Conservation (phyloP, 2,797 vertebrate genomes). For the Triplophysa bombifrons region DNA sequence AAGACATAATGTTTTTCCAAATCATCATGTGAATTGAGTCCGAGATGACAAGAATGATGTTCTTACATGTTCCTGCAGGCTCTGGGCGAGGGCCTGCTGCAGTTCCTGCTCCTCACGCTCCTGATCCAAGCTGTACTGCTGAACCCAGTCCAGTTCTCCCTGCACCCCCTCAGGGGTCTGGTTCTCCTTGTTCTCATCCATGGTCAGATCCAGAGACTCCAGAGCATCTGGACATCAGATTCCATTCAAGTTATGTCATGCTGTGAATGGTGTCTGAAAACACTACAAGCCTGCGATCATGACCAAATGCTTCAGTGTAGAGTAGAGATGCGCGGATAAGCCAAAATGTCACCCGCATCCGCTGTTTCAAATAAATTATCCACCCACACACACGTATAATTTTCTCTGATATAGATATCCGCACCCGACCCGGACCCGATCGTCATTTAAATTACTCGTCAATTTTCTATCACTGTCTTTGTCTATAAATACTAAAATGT, state of each 20-base stretch:
- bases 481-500: too few relatives aligned
- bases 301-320: not conserved
- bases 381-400: too few relatives aligned
- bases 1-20: not conserved
- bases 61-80: conserved; percentile 94
- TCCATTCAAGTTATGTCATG: not conserved
- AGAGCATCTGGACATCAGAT: conserved; percentile 66
- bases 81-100: conserved; percentile 95
- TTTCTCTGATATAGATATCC: too few relatives aligned
- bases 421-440: too few relatives aligned
- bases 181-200: conserved; percentile 99
- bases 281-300: not conserved
- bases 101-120: conserved; percentile 97
- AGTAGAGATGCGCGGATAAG: too few relatives aligned
- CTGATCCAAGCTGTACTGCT: conserved; percentile 91
- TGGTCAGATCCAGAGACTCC: conserved; percentile 83
- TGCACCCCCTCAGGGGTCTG: conserved; percentile 91
- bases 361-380: too few relatives aligned
- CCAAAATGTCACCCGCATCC: too few relatives aligned
- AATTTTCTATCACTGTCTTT: too few relatives aligned
- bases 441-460: too few relatives aligned
- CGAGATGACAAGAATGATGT: not conserved
- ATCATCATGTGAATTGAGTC: not conserved
- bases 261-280: not conserved
- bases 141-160: conserved; percentile 94